Percentiles rank a stretch among this genome's conserved stretches.
Evolutionary conservation across 1,140 invertebrate genomes (phyloP).

Genomic region (Cotesia chilonis): DNA sequence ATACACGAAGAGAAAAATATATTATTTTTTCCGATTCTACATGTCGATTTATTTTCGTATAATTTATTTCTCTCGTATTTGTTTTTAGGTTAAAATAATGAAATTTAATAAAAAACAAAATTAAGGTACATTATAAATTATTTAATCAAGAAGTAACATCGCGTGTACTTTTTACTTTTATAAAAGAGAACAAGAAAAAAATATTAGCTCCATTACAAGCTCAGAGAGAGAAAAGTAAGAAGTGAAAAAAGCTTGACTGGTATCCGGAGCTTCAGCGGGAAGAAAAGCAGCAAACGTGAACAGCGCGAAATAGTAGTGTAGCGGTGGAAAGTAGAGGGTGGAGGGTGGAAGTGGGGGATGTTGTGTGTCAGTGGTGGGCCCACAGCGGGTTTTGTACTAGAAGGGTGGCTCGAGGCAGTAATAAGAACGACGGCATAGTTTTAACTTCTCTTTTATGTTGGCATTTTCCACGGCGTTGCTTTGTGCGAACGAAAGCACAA

Average conservation of each 20-base stretch:
- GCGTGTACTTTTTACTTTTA: slow-evolving; percentile 17
- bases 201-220: slow-evolving; percentile 41
- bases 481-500: slow-evolving; percentile 67
- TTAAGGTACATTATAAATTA: slow-evolving; percentile 38
- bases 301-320: slow-evolving; percentile 33
- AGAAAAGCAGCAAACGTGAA: slow-evolving; percentile 41
- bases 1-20: too few species aligned
- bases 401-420: slow-evolving; percentile 63
- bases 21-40: too few species aligned
- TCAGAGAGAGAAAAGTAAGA: slow-evolving; percentile 17
- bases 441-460: slow-evolving; percentile 67
- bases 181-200: slow-evolving; percentile 27
- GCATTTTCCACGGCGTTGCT: slow-evolving; percentile 60
- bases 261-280: slow-evolving; percentile 12
- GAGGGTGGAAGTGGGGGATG: slow-evolving; percentile 17
- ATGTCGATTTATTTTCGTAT: too few species aligned
- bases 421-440: slow-evolving; percentile 68
- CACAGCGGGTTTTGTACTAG: slow-evolving; percentile 34
- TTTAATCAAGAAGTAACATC: slow-evolving; percentile 39
- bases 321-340: slow-evolving; percentile 21
- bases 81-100: too few species aligned
- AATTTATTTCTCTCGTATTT: too few species aligned
- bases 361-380: slow-evolving; percentile 35
- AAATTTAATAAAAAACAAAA: too few species aligned
- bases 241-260: slow-evolving; percentile 12